These are phyloP conservation scores for Actenoides lindsayi DNA, from an alignment of 2,113 vertebrate genomes.

Conservation along the genomic window DNA sequence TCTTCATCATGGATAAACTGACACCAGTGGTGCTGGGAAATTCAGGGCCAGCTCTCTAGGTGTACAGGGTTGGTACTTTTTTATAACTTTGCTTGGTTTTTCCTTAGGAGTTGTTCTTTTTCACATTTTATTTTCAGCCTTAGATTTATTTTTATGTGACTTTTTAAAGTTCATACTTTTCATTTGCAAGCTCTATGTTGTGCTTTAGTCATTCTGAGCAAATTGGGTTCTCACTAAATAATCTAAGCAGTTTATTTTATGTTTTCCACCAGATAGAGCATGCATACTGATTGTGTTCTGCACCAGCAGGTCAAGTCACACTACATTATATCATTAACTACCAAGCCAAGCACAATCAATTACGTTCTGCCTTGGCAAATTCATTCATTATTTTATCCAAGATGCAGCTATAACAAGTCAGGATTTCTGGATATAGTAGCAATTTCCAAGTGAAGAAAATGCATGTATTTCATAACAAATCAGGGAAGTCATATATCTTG, in stretches of 20 bases:
- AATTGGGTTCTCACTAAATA: conserved; percentile 42
- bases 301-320: background rate
- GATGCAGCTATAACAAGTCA: background rate
- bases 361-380: background rate
- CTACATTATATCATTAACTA: background rate
- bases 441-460: conserved; percentile 18
- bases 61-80: background rate
- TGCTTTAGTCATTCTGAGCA: conserved; percentile 9
- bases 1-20: background rate
- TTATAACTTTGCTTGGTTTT: background rate
- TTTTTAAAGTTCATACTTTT: background rate
- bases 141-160: background rate
- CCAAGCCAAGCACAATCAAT: conserved; percentile 19
- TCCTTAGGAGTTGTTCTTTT: background rate
- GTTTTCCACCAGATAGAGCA: background rate
- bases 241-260: conserved; percentile 43
- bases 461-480: background rate
- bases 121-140: background rate
- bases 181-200: background rate
- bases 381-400: conserved; percentile 30
- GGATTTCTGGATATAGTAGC: background rate
- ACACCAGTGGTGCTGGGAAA: background rate
- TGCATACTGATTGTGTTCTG: background rate
- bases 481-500: background rate
- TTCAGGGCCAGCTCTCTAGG: background rate